Conservation (phyloP, 2,888 invertebrate genomes). For the Drosophila testacea region DNA sequence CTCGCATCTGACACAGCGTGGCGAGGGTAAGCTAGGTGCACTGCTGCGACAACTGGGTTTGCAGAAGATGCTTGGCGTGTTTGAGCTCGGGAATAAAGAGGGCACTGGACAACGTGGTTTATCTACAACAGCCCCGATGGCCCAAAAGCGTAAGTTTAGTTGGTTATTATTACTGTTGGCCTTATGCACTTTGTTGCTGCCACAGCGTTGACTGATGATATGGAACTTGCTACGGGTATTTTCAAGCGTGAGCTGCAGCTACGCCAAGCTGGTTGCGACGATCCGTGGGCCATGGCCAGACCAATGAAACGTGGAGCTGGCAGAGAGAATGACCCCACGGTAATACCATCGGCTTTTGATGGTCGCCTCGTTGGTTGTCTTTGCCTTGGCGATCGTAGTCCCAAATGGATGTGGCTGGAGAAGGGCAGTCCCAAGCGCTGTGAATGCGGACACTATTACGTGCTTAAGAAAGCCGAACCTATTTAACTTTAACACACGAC, state of each 20-base stretch:
- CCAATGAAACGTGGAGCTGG: conserved; percentile 91
- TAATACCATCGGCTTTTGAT: conserved; percentile 95
- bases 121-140: conserved; percentile 44
- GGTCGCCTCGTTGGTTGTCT: conserved; percentile 96
- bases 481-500: conserved; percentile 85
- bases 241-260: conserved; percentile 95
- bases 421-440: conserved; percentile 95
- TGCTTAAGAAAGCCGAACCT: conserved; percentile 91
- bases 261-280: conserved; percentile 92
- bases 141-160: conserved; percentile 51
- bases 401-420: conserved; percentile 98
- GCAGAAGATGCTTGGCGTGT: conserved; percentile 21
- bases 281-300: conserved; percentile 91
- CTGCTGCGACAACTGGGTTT: conserved; percentile 52
- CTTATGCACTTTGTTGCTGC: neutral
- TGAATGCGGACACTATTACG: conserved; percentile 98
- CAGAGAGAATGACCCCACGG: conserved; percentile 92
- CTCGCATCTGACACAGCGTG: conserved; percentile 61
- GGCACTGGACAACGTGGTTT: conserved; percentile 42
- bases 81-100: conserved; percentile 19
- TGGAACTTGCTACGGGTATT: conserved; percentile 96
- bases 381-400: conserved; percentile 95
- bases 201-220: conserved; percentile 92
- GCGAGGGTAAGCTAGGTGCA: conserved; percentile 48
- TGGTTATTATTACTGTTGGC: neutral